These are phyloP conservation scores for Enoplolaimus lenunculus DNA, from an alignment of 2,888 invertebrate species.

Conservation along the genomic window DNA sequence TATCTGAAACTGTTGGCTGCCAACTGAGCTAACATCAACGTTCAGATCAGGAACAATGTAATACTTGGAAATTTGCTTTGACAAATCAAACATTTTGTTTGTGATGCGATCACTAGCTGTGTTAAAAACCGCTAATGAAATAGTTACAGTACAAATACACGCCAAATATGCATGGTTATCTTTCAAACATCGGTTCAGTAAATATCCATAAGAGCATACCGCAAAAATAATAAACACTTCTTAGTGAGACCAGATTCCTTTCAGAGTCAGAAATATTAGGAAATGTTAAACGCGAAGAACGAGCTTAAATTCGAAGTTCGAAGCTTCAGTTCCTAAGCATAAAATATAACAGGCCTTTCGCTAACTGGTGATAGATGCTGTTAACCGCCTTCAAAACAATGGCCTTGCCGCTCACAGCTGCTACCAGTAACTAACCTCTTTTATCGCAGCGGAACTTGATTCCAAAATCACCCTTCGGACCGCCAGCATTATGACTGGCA, in stretches of 20 bases:
- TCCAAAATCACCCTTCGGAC: conserved; percentile 89
- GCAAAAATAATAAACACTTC: too few species aligned
- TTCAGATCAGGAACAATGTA: conserved; percentile 61
- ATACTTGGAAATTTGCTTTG: conserved; percentile 63
- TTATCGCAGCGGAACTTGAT: conserved; percentile 96
- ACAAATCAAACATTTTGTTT: conserved; percentile 66
- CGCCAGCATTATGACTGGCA: conserved; percentile 97
- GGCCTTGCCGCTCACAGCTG: too few species aligned
- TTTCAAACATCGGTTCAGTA: too few species aligned
- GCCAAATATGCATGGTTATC: too few species aligned
- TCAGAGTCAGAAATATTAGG: too few species aligned
- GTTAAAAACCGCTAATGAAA: too few species aligned
- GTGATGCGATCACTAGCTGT: conserved; percentile 85
- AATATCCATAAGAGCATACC: too few species aligned
- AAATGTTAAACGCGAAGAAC: too few species aligned
- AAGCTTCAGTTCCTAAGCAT: not conserved
- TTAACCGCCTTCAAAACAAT: not conserved
- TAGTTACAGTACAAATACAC: too few species aligned
- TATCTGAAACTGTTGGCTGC: conserved; percentile 54
- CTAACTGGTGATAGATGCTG: too few species aligned
- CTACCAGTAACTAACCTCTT: conserved; percentile 55
- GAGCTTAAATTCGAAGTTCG: not conserved
- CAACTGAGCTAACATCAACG: conserved; percentile 61
- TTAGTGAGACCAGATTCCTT: too few species aligned
- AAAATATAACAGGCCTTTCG: not conserved